Percentiles rank a stretch among this genome's conserved stretches.
These are phyloP conservation scores for Eunapius fragilis DNA, from an alignment of 37 sponge, comb jelly and placozoan genomes.

Conservation along the genomic window DNA sequence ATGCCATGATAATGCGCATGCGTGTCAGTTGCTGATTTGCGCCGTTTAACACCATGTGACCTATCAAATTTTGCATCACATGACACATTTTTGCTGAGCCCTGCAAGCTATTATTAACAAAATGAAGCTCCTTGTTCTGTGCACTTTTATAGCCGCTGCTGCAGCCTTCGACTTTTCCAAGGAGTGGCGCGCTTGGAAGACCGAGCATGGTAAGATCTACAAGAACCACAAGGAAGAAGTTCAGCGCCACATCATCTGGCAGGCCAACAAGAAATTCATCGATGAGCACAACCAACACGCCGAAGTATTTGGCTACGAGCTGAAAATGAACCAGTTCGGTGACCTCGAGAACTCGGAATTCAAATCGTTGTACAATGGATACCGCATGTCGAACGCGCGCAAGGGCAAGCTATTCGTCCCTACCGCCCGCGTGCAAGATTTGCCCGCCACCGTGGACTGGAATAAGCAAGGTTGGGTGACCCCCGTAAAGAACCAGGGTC, in stretches of 20 bases:
- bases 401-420: too few species aligned
- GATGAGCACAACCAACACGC: slow-evolving; percentile 42
- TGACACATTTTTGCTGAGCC: too few species aligned
- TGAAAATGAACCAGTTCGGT: slow-evolving; percentile 34
- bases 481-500: slow-evolving; percentile 63
- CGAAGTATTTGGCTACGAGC: slow-evolving; percentile 25
- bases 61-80: too few species aligned
- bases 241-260: slow-evolving; percentile 7
- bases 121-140: too few species aligned
- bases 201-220: slow-evolving; percentile 19
- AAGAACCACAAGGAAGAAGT: slow-evolving; percentile 22
- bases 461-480: slow-evolving; percentile 56
- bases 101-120: too few species aligned
- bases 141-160: too few species aligned
- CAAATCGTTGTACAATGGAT: slow-evolving; percentile 16
- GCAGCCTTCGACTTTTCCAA: too few species aligned
- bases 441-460: slow-evolving; percentile 68
- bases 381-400: not conserved
- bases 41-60: too few species aligned
- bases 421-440: too few species aligned
- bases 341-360: slow-evolving; percentile 48
- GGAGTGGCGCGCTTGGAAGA: too few species aligned
- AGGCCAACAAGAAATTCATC: slow-evolving; percentile 37
- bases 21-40: too few species aligned
- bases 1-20: too few species aligned